phyloP scores from a whole-genome alignment of 2,113 vertebrate species.

The Clarias magur region DNA sequence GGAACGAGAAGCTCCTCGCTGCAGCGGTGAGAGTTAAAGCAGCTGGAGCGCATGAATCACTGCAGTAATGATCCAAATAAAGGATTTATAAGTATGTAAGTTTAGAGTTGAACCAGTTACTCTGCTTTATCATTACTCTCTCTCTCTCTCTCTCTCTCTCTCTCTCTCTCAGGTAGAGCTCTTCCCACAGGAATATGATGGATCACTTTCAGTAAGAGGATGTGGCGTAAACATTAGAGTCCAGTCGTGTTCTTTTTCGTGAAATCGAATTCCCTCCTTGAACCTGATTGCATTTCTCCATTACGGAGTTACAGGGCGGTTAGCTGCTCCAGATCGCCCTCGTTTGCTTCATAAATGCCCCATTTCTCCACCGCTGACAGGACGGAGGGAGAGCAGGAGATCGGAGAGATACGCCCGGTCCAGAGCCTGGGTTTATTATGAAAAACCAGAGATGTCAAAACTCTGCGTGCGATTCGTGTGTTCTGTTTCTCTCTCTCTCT shows the following conservation, averaged over 20 bases:
- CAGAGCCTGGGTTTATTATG: not conserved
- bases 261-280: slow-evolving; percentile 51
- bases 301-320: slow-evolving; percentile 40
- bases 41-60: too few species aligned
- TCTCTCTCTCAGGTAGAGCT: slow-evolving; percentile 21
- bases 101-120: not conserved
- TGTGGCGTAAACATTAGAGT: slow-evolving; percentile 41
- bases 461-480: slow-evolving; percentile 11
- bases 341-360: slow-evolving; percentile 23
- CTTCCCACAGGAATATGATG: slow-evolving; percentile 32
- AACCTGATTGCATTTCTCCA: slow-evolving; percentile 49
- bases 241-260: slow-evolving; percentile 23
- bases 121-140: not conserved
- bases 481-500: slow-evolving; percentile 19
- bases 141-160: not conserved
- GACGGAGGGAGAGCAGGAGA: not conserved
- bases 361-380: not conserved
- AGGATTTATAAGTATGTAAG: not conserved
- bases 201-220: slow-evolving; percentile 43
- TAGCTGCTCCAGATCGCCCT: slow-evolving; percentile 41
- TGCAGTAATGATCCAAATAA: not conserved
- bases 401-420: slow-evolving; percentile 1
- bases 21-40: too few species aligned
- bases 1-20: too few species aligned
- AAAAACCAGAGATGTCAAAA: slow-evolving; percentile 34